Evolutionary conservation across 2,113 vertebrate species (phyloP), one percentile per base, ranked within the genome.

Genomic region (Aphelocoma coerulescens): DNA sequence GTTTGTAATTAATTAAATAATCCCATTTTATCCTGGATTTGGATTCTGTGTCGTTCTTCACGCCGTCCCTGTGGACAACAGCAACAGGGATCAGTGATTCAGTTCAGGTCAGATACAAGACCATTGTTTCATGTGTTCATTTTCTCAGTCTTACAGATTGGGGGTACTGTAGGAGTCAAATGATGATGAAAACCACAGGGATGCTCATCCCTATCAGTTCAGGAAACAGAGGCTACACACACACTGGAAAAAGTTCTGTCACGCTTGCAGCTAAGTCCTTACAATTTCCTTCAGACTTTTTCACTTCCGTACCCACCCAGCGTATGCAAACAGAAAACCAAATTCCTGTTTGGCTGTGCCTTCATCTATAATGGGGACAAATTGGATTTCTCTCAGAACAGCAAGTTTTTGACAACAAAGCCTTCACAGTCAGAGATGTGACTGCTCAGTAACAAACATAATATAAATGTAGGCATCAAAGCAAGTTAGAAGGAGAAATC

Each of bases 401-500:
- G 37, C 1, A 14, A 86, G 67, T 11, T 81, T 35, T 80, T 75
- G 72, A 52, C 32, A 35, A 11, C 15, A 55, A 83, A 26, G 46
- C 59, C 61, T 83, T 86, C 44, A 65, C 17, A 30, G 58, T n/a
- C 63, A 84, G 75, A 59, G 66, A 84, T 27, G 16, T 14, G 65
- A 91, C 72, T 59, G 63, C 75, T 87, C 26, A 22, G 72, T 59
- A 91, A 82, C 88, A 94, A 93, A 92, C 82, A 43, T 41, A 94
- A 94, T 81, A 97, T 55, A 73, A 83, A 80, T 21, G 35, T 33
- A 73, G 63, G 74, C 75, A 72, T 30, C 35, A 77, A 86, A 93
- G 65, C 84, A 88, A 93, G 85, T 83, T 66, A 73, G 58, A 62
- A 93, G 91, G 81, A 81, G 72, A 94, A 96, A 93, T 92, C 61